phyloP scores from a whole-genome alignment of 2,113 vertebrate species.

The Gymnobelideus leadbeateri region DNA sequence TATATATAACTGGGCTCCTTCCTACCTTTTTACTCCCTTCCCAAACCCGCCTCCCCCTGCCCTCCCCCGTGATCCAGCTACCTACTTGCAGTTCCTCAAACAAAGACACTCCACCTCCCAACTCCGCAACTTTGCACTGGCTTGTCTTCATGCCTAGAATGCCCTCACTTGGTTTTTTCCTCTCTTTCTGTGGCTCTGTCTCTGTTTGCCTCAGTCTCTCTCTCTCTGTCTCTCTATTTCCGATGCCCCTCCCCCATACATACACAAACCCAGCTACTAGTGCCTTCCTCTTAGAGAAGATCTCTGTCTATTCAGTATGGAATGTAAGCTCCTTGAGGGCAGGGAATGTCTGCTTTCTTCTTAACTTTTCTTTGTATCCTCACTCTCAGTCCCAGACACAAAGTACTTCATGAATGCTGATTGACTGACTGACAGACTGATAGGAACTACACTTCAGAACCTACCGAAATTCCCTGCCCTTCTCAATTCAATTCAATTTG shows the following conservation, averaged over 20 bases:
- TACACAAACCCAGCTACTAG: neutral
- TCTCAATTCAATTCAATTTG: neutral
- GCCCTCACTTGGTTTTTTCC: neutral
- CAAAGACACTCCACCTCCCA: neutral
- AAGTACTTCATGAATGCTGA: neutral
- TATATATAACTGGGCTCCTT: neutral
- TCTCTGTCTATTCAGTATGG: neutral
- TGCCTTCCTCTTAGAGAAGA: neutral
- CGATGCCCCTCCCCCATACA: too few species aligned
- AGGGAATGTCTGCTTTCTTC: neutral
- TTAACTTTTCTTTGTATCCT: neutral
- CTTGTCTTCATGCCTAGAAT: neutral
- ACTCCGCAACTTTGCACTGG: neutral
- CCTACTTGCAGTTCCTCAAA: neutral
- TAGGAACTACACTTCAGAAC: neutral
- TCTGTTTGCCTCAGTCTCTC: neutral
- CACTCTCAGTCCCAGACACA: neutral
- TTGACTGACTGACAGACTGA: neutral
- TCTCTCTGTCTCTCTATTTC: too few species aligned
- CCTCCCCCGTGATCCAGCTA: neutral
- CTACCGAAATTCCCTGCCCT: neutral
- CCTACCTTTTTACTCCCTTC: neutral
- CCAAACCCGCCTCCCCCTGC: neutral
- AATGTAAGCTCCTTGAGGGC: neutral
- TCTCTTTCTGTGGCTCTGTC: neutral